Evolutionary conservation across 2,797 vertebrate species (phyloP).

Genomic region (Enteromius trimaculatus): DNA sequence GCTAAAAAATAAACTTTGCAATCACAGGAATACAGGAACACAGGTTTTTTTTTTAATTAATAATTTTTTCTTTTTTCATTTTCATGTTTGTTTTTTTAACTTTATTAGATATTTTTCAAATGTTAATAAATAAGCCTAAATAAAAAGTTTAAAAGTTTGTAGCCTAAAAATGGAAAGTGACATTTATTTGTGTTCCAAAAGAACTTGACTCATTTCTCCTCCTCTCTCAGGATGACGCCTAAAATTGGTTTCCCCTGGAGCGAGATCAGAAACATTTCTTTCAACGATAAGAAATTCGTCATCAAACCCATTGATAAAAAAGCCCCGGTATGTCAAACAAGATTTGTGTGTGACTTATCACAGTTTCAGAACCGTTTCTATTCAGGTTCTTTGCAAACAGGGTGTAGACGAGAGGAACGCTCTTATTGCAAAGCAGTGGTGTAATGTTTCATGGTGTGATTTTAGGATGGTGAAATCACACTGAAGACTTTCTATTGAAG

Average conservation of each 20-base stretch:
- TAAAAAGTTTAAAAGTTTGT: background rate
- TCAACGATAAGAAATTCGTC: constrained; percentile 99
- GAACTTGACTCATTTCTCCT: background rate
- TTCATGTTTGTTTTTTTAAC: too few species aligned
- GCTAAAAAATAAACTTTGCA: too few species aligned
- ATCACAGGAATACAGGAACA: too few species aligned
- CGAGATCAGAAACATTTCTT: constrained; percentile 98
- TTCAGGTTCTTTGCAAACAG: constrained; percentile 1
- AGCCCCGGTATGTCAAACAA: constrained; percentile 85
- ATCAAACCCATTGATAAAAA: constrained; percentile 99
- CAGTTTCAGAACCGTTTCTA: background rate
- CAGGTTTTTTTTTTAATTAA: too few species aligned
- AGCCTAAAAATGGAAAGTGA: background rate
- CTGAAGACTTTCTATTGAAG: background rate
- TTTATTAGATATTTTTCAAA: background rate
- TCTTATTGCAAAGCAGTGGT: constrained; percentile 7
- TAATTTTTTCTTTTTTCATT: too few species aligned
- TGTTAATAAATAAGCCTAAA: background rate
- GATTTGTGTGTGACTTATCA: background rate
- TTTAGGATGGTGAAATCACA: constrained; percentile 11
- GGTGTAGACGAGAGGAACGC: background rate
- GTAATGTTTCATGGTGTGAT: constrained; percentile 1
- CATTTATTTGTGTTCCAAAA: background rate
- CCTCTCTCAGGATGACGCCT: constrained; percentile 87
- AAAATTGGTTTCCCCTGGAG: constrained; percentile 99